Evolutionary conservation across 2,797 vertebrate species (phyloP), one percentile per base, ranked within the genome.

Genomic region (Liasis olivaceus): DNA sequence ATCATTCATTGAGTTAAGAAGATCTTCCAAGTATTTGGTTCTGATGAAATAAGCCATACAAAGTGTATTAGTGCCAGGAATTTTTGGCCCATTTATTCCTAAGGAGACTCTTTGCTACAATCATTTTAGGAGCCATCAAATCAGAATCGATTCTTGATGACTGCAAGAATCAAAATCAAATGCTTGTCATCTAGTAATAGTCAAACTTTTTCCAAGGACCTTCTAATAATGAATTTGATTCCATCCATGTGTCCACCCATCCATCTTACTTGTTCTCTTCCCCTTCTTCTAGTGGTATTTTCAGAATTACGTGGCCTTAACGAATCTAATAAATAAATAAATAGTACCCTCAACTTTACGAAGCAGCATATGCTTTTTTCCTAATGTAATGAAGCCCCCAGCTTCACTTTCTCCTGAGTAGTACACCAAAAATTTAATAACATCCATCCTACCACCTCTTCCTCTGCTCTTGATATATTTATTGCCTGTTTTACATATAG

Each of bases 11-110:
- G 28, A 14, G 28, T 66, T 31, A 31, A 66, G 28, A 31, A 91
- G 95, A 93, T 15, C 81, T 89, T 91, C 6, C 26, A 86, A 24
- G 42, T n/a, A 88, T 56, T 4, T 54, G 62, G 42, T 22, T 85
- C 4, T 58, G 63, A 60, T 0, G 0, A 56, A 90, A 56, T 64
- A 22, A 62, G 51, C 28, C 59, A 66, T 7, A 20, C 26, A 92
- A 54, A 14, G 26, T 47, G 20, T 13, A 20, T 51, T 26, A 24
- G 51, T 26, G 59, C 31, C 28, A 54, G 42, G 42, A 63, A 85
- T 64, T n/a, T 87, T 11, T 62, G 22, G 15, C 17, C 58, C 66
- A 42, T 54, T 69, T 31, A 36, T 56, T 92, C 42, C 17, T 28
- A 81, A 36, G 42, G n/a, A 69, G 66, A n/a, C 77, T 51, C 6